These are phyloP conservation scores for Platalea minor DNA, from an alignment of 2,797 vertebrate species.

Conservation along the genomic window DNA sequence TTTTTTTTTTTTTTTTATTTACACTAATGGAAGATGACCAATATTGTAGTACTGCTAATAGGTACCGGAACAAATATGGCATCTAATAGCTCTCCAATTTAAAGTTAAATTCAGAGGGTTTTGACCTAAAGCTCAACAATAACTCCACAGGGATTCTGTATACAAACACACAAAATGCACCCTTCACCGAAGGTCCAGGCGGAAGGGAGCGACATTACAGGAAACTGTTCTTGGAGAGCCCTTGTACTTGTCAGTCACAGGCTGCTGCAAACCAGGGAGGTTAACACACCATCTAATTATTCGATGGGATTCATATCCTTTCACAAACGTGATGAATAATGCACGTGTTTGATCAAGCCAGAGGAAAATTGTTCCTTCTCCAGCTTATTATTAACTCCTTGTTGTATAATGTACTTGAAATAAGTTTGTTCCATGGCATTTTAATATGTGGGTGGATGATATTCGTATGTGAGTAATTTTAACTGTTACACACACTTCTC, in stretches of 20 bases:
- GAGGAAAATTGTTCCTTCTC: background rate
- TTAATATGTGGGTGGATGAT: background rate
- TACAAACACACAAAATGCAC: background rate
- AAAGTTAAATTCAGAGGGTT: background rate
- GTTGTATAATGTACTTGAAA: background rate
- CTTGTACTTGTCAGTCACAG: background rate
- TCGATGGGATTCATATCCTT: slow-evolving; percentile 10
- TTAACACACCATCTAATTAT: background rate
- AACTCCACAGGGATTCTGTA: background rate
- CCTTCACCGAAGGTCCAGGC: background rate
- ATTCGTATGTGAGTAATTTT: background rate
- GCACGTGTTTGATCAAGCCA: background rate
- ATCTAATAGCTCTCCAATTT: background rate
- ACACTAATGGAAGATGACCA: background rate
- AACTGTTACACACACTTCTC: background rate
- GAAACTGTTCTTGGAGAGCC: background rate
- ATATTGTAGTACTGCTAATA: background rate
- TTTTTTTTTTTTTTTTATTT: background rate
- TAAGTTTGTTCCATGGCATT: background rate
- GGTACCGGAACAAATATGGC: background rate
- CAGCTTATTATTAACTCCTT: slow-evolving; percentile 17
- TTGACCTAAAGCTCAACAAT: background rate
- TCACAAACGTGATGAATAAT: slow-evolving; percentile 26
- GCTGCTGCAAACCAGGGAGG: background rate
- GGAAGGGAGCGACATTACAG: background rate